These are phyloP conservation scores for Phyllotis vaccarum DNA, from an alignment of 2,797 vertebrate species.

Conservation along the genomic window DNA sequence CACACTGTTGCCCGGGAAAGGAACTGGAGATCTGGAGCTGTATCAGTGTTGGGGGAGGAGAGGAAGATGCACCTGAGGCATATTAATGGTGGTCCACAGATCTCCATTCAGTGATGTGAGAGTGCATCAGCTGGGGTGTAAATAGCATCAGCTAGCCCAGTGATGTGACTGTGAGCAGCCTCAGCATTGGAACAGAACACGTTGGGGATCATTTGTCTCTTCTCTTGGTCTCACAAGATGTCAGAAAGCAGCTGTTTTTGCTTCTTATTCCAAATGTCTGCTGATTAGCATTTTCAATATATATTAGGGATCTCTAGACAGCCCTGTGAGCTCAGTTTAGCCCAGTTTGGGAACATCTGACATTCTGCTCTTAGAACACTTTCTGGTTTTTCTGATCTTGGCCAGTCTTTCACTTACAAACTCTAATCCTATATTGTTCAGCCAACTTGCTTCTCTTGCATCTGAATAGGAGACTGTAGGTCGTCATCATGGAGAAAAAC, in stretches of 20 bases:
- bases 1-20: no score
- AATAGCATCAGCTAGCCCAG: neutral
- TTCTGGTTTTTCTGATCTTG: conserved; percentile 39
- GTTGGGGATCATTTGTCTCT: neutral
- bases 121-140: no score
- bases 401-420: neutral
- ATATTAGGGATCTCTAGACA: neutral
- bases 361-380: conserved; percentile 21
- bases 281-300: neutral
- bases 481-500: neutral
- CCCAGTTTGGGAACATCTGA: neutral
- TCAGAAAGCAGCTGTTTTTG: neutral
- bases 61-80: neutral
- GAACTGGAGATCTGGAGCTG: neutral
- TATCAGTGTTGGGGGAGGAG: no score
- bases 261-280: neutral
- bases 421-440: neutral
- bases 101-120: neutral
- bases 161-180: neutral
- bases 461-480: neutral
- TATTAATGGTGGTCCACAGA: neutral
- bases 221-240: neutral
- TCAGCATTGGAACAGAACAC: neutral
- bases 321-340: neutral
- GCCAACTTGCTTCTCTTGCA: neutral